Conservation (phyloP, 64 coral and sea anemone genomes). For the Hydrozoanthus tunicans region DNA sequence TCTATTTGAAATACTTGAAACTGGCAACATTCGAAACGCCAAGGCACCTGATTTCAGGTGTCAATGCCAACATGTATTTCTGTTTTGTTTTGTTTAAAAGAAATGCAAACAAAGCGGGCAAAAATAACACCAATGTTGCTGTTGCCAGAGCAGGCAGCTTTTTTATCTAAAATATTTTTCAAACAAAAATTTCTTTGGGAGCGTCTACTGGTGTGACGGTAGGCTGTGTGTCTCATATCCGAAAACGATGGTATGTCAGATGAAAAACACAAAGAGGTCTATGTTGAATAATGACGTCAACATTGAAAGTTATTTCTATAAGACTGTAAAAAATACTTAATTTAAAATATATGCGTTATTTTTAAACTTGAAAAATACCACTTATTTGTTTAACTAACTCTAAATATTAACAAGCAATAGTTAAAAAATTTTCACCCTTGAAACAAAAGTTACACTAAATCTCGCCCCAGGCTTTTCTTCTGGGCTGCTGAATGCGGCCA, state of each 20-base stretch:
- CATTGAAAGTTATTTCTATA: no score
- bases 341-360: no score
- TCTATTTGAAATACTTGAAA: no score
- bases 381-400: no score
- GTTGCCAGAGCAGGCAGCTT: constrained; percentile 3
- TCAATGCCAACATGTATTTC: background rate
- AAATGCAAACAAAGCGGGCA: constrained; percentile 5
- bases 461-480: no score
- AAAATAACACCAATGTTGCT: constrained; percentile 8
- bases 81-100: constrained; percentile 10
- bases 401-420: background rate
- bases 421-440: background rate
- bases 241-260: background rate
- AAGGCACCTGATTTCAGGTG: no score
- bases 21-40: no score
- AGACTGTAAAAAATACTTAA: no score
- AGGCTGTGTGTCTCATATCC: constrained; percentile 5
- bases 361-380: no score
- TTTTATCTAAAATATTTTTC: constrained; percentile 15
- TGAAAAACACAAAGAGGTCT: no score
- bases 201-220: constrained; percentile 3
- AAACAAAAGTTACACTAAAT: background rate
- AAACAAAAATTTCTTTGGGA: constrained; percentile 7
- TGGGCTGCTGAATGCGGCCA: no score
- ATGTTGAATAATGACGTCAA: no score